These are phyloP conservation scores for Athrips mouffetella DNA, from an alignment of 2,888 invertebrate genomes.

Conservation along the genomic window DNA sequence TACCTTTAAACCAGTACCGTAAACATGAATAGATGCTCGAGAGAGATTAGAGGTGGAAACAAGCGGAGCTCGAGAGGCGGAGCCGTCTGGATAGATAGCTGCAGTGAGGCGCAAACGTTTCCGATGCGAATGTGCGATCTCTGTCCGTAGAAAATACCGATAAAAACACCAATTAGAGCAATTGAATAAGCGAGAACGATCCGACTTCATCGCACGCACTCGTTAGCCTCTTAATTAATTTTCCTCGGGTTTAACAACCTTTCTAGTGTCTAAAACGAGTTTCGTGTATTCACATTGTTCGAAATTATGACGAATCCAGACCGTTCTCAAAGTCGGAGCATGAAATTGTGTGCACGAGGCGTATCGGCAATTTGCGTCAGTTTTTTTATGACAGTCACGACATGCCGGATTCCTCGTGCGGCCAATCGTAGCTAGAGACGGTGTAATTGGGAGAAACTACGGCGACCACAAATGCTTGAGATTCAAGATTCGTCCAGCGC, in stretches of 20 bases:
- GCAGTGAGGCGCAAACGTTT: constrained; percentile 37
- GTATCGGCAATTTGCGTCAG: constrained; percentile 77
- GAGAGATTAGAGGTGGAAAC: constrained; percentile 16
- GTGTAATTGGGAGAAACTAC: constrained; percentile 76
- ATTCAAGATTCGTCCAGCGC: constrained; percentile 53
- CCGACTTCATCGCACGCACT: constrained; percentile 42
- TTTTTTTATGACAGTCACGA: constrained; percentile 76
- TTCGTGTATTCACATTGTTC: constrained; percentile 42
- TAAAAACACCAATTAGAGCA: constrained; percentile 28
- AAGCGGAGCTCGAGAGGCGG: constrained; percentile 19
- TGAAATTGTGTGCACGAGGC: constrained; percentile 77
- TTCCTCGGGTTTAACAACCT: constrained; percentile 32
- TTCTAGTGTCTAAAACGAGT: constrained; percentile 29
- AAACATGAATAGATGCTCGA: constrained; percentile 11
- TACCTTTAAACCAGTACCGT: constrained; percentile 11
- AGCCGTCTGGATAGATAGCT: constrained; percentile 22
- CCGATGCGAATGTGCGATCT: constrained; percentile 47
- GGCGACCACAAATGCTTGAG: constrained; percentile 69
- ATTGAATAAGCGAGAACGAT: constrained; percentile 13
- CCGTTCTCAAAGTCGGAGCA: constrained; percentile 67
- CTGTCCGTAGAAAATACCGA: constrained; percentile 45
- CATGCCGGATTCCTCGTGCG: constrained; percentile 70
- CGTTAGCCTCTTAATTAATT: constrained; percentile 56
- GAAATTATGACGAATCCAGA: constrained; percentile 71
- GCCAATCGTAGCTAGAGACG: constrained; percentile 72